A percentile compares a stretch with the other conserved stretches of the same genome.
phyloP scores from a whole-genome alignment of 1,140 invertebrate species.

The Ceratina japonica region DNA sequence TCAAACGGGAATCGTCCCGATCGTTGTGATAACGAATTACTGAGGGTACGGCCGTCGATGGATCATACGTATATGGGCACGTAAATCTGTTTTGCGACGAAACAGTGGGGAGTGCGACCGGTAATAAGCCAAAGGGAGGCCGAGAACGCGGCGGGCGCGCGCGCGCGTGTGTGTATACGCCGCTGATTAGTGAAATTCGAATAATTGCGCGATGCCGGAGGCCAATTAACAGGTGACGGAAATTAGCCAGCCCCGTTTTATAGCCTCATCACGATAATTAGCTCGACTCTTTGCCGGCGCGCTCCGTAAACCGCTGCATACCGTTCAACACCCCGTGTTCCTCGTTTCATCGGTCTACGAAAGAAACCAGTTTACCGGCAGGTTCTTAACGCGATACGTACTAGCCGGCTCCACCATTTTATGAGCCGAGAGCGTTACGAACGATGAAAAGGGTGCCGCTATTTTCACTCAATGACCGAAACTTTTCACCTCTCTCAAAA shows the following conservation, averaged over 20 bases:
- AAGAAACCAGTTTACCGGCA: slow-evolving; percentile 22
- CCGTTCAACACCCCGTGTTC: neutral
- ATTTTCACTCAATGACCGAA: slow-evolving; percentile 4
- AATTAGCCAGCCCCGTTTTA: slow-evolving; percentile 54
- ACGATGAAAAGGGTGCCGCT: slow-evolving; percentile 11
- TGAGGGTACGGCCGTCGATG: neutral
- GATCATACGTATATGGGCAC: slow-evolving; percentile 1
- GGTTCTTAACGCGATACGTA: slow-evolving; percentile 1
- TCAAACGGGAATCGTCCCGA: neutral
- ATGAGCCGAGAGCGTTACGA: neutral
- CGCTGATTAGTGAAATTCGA: slow-evolving; percentile 54
- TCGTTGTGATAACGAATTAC: slow-evolving; percentile 13
- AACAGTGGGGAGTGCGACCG: neutral
- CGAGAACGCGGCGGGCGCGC: neutral
- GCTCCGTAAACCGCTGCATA: slow-evolving; percentile 16
- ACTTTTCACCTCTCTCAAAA: neutral
- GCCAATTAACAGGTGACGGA: slow-evolving; percentile 53
- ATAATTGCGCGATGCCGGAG: slow-evolving; percentile 53
- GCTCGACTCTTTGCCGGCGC: slow-evolving; percentile 43
- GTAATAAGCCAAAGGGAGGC: slow-evolving; percentile 24
- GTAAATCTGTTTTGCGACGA: slow-evolving; percentile 27
- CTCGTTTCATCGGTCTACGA: neutral
- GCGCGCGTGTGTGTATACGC: neutral
- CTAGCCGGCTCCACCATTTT: neutral
- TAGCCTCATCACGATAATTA: slow-evolving; percentile 51